Percentiles rank a stretch among this genome's conserved stretches.
These are phyloP conservation scores for Myotis yumanensis DNA, from an alignment of 2,113 vertebrate genomes.

Conservation along the genomic window DNA sequence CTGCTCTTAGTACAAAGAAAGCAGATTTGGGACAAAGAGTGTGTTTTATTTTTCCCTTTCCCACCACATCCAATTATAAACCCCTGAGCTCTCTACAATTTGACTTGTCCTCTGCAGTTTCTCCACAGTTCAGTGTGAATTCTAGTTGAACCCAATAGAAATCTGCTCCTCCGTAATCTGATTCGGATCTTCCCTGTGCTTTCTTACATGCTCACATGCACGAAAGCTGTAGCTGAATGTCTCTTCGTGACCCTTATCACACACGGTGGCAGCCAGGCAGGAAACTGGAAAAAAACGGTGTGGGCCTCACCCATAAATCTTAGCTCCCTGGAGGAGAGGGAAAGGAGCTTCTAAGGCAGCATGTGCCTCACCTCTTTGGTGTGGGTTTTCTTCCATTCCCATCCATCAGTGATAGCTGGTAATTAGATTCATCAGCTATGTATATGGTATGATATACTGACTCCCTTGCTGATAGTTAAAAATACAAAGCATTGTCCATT, in stretches of 20 bases:
- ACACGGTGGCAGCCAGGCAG: constrained; percentile 77
- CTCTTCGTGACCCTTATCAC: constrained; percentile 81
- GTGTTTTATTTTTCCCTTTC: not conserved
- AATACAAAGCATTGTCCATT: constrained; percentile 67
- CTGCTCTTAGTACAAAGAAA: constrained; percentile 2
- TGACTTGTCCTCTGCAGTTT: not conserved
- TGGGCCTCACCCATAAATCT: constrained; percentile 78
- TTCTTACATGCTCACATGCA: constrained; percentile 27
- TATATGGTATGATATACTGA: constrained; percentile 69
- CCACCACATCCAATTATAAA: not conserved
- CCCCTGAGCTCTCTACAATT: not conserved
- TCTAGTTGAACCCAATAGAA: not conserved
- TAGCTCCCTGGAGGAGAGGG: constrained; percentile 72
- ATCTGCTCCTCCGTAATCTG: not conserved
- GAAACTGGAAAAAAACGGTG: constrained; percentile 79
- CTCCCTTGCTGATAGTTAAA: constrained; percentile 67
- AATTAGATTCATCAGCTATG: constrained; percentile 77
- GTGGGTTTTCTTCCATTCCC: constrained; percentile 68
- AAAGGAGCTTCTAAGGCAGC: constrained; percentile 69
- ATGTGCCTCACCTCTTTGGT: constrained; percentile 73
- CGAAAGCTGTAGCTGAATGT: constrained; percentile 72
- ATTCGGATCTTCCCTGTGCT: not conserved
- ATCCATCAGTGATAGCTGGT: constrained; percentile 75
- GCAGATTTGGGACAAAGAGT: not conserved
- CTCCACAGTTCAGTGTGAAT: not conserved